These are phyloP conservation scores for Apodemia hepburni DNA, from an alignment of 2,888 invertebrate species.

Conservation along the genomic window DNA sequence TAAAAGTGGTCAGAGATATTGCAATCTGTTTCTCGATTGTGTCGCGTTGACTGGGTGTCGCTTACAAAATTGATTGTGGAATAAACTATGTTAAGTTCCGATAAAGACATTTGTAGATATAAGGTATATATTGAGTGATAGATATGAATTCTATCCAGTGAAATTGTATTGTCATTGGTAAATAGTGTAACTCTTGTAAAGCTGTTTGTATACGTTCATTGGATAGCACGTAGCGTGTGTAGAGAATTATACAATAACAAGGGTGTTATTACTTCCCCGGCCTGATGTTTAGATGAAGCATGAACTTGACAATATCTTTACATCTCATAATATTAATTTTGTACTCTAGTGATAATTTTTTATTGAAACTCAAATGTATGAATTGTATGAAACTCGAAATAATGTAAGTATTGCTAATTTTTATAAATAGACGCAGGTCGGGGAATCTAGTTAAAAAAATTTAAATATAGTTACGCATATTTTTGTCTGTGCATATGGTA, in stretches of 20 bases:
- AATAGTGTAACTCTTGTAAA: slow-evolving; percentile 31
- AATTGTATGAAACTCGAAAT: slow-evolving; percentile 8
- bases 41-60: slow-evolving; percentile 14
- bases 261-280: slow-evolving; percentile 22
- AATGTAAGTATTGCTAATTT: slow-evolving; percentile 6
- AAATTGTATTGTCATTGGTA: slow-evolving; percentile 30
- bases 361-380: slow-evolving; percentile 11
- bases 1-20: neutral
- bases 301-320: slow-evolving; percentile 18
- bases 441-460: slow-evolving; percentile 9
- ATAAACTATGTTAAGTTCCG: slow-evolving; percentile 16
- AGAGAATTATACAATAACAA: slow-evolving; percentile 28
- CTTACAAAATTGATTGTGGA: slow-evolving; percentile 16
- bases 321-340: slow-evolving; percentile 11
- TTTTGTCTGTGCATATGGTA: slow-evolving; percentile 15
- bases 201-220: slow-evolving; percentile 34
- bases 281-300: slow-evolving; percentile 7
- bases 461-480: slow-evolving; percentile 15
- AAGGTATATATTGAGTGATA: slow-evolving; percentile 20
- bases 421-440: slow-evolving; percentile 9
- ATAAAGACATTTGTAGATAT: slow-evolving; percentile 15
- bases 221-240: slow-evolving; percentile 32
- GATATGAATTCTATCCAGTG: slow-evolving; percentile 7
- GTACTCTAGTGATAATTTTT: slow-evolving; percentile 18
- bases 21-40: slow-evolving; percentile 15